A percentile compares a stretch with the other conserved stretches of the same genome.
These are phyloP conservation scores for Dryas iulia DNA, from an alignment of 1,140 invertebrate species.

Conservation along the genomic window DNA sequence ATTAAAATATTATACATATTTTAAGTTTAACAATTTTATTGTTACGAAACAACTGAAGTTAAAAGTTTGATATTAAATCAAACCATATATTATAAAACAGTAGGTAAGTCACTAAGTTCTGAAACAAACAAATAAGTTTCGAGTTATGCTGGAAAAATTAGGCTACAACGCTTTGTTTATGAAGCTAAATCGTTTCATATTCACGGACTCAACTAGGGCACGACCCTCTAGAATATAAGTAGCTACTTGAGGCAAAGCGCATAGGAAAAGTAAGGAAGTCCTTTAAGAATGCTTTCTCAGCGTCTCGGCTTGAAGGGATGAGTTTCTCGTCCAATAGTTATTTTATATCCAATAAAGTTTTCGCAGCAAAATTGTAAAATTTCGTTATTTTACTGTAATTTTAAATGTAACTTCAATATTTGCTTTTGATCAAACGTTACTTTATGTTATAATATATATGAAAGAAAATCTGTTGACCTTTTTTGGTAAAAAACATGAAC, in stretches of 20 bases:
- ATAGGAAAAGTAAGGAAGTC: constrained; percentile 1
- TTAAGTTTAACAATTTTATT: no score
- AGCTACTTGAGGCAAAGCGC: background rate
- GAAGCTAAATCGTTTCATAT: background rate
- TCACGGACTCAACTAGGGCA: background rate
- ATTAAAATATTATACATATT: no score
- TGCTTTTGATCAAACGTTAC: no score
- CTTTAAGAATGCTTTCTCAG: constrained; percentile 3
- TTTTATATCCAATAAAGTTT: background rate
- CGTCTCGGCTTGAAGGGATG: background rate
- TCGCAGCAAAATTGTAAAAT: background rate
- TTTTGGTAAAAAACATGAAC: no score
- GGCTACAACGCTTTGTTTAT: background rate
- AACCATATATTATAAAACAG: background rate
- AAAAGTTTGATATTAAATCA: no score
- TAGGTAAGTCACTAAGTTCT: background rate
- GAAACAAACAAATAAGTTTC: background rate
- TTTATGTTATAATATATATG: no score
- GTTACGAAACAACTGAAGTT: no score
- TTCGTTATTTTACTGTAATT: no score
- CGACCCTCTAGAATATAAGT: constrained; percentile 3
- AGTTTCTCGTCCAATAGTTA: background rate
- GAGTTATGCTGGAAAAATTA: background rate
- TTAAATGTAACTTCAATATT: no score
- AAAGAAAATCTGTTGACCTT: no score